These are phyloP conservation scores for Alouatta caraya DNA, from an alignment of 2,797 vertebrate species.

Conservation along the genomic window DNA sequence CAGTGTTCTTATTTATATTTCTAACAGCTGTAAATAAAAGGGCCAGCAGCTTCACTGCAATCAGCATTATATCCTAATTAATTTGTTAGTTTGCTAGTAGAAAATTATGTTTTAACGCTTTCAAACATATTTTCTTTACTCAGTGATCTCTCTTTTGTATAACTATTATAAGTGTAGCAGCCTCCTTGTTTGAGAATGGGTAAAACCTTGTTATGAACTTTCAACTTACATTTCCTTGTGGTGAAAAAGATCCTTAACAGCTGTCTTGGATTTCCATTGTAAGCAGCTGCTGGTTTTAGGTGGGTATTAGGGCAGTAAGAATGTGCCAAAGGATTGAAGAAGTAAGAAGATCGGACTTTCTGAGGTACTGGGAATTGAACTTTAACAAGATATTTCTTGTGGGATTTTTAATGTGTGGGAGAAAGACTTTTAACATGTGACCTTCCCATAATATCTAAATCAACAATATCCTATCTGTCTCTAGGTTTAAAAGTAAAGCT, in stretches of 20 bases:
- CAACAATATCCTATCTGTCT: conserved; percentile 58
- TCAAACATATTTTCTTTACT: not conserved
- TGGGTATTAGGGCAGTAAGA: not conserved
- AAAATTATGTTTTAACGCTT: not conserved
- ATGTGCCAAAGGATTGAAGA: conserved; percentile 20
- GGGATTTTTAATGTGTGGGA: conserved; percentile 44
- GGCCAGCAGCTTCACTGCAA: not conserved
- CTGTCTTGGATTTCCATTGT: conserved; percentile 53
- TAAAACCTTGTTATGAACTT: conserved; percentile 69
- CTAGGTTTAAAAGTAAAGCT: conserved; percentile 44
- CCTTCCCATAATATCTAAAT: conserved; percentile 55
- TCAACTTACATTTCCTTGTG: conserved; percentile 67
- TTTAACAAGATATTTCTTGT: conserved; percentile 55
- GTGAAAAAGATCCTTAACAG: conserved; percentile 64
- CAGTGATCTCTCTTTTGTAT: not conserved
- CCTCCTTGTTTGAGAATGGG: not conserved
- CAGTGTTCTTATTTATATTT: not conserved
- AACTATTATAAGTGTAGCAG: not conserved
- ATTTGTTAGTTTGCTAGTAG: not conserved
- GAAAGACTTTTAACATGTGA: conserved; percentile 50
- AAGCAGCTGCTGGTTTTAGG: conserved; percentile 57
- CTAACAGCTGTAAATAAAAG: not conserved
- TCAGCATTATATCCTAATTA: not conserved
- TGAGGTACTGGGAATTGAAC: conserved; percentile 50
- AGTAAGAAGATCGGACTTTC: conserved; percentile 44